phyloP scores from a whole-genome alignment of 2,113 vertebrate species.

The Puffinus mauretanicus region DNA sequence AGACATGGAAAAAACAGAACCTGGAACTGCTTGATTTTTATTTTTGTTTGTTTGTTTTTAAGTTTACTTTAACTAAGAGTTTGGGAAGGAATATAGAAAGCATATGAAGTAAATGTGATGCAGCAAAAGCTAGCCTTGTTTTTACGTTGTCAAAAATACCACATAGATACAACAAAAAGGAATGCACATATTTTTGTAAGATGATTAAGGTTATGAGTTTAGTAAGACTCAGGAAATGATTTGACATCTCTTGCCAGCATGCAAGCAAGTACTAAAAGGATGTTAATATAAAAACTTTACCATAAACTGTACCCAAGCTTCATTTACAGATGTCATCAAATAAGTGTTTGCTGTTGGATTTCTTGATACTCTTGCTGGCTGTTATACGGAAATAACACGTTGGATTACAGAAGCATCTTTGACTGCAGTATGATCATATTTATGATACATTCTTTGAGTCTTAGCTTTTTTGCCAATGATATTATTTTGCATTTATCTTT shows the following conservation, averaged over 20 bases:
- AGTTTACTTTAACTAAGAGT: neutral
- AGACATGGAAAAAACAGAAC: neutral
- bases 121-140: neutral
- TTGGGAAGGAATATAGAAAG: neutral
- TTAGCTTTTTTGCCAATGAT: neutral
- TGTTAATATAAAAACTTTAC: neutral
- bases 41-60: neutral
- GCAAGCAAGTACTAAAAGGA: neutral
- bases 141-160: neutral
- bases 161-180: neutral
- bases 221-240: slow-evolving; percentile 24
- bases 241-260: neutral
- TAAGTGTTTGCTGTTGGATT: neutral
- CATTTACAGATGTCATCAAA: neutral
- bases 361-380: neutral
- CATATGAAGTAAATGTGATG: neutral
- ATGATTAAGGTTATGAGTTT: neutral
- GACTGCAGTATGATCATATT: neutral
- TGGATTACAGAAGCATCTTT: neutral
- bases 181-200: neutral
- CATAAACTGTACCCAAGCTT: neutral
- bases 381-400: neutral
- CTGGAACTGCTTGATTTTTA: neutral
- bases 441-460: neutral
- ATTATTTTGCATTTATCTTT: neutral